Evolutionary conservation across 2,888 invertebrate species (phyloP).

Genomic region (Ormyrus rosae): DNA sequence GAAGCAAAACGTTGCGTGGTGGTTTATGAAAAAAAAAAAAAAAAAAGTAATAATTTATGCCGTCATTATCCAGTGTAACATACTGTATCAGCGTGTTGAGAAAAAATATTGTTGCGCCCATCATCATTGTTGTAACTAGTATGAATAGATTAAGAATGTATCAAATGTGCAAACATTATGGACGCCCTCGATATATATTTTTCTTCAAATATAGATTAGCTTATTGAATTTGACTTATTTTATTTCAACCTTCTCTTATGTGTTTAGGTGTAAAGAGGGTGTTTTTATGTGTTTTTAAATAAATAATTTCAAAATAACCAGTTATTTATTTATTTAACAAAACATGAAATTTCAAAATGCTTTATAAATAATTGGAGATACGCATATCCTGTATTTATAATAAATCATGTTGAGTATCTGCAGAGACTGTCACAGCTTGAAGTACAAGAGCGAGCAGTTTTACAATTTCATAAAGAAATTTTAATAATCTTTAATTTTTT

Average conservation of each 20-base stretch:
- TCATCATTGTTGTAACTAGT: slow-evolving; percentile 55
- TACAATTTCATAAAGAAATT: slow-evolving; percentile 18
- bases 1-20: slow-evolving; percentile 43
- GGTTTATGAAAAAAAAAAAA: slow-evolving; percentile 40
- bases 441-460: slow-evolving; percentile 18
- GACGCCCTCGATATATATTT: slow-evolving; percentile 54
- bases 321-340: slow-evolving; percentile 53
- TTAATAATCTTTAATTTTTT: slow-evolving; percentile 7
- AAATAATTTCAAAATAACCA: slow-evolving; percentile 30
- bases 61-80: slow-evolving; percentile 54
- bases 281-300: not conserved
- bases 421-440: slow-evolving; percentile 3
- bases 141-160: slow-evolving; percentile 55
- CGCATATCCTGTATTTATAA: slow-evolving; percentile 21
- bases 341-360: slow-evolving; percentile 36
- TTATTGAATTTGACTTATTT: slow-evolving; percentile 16
- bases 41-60: slow-evolving; percentile 40
- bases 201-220: slow-evolving; percentile 58
- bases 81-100: slow-evolving; percentile 52
- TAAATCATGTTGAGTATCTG: slow-evolving; percentile 28
- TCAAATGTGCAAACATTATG: slow-evolving; percentile 53
- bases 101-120: slow-evolving; percentile 48
- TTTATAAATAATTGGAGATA: slow-evolving; percentile 37
- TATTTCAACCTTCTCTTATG: slow-evolving; percentile 1
- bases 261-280: not conserved